Base-by-base conservation (phyloP, 2,797 vertebrate species). In the Pteronotus mesoamericanus region DNA sequence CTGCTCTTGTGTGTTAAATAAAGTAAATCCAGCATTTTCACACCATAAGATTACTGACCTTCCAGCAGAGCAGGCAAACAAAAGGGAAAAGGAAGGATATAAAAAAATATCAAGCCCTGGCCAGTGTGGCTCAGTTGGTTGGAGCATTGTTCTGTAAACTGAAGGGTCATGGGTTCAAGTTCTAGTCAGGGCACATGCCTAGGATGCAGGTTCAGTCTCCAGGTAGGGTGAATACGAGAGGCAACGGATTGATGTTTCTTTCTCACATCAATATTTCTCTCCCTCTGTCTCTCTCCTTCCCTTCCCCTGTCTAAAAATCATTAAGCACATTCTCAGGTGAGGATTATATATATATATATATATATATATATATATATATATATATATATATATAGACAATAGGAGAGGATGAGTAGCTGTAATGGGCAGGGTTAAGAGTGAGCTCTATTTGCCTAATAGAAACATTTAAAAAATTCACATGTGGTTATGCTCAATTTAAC, bases 401-500 rank as follows among this genome's bases (percentile, higher is more conserved):
- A 79, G 94, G 85, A 77, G 48, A 95, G 55, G 94, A 97, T 98
- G 95, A 94, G 95, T 91, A 93, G 95, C 77, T 96, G 9, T 0
- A 0, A 84, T 74, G 71, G 88, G 79, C 69, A 66, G 86, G 72
- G 19, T 34, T 92, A 85, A 89, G 97, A 91, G 51, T 86, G 9
- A 79, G 9, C 34, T 26, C 69, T 91, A 72, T 96, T 64, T 92
- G 95, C 92, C 94, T 96, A 97, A 93, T 87, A 96, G 44, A 94
- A 98, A 94, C 95, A 88, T 59, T 94, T 96, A 29, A 68, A 94
- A 96, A 93, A 89, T 34, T 96, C 89, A 78, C 89, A 94, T 97
- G 95, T 96, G 29, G 22, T 94, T 97, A 86, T 68, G 91, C 75
- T 91, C 96, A 96, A 97, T 96, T 98, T 97, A 98, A 98, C 96